phyloP scores from a whole-genome alignment of 2,797 vertebrate species.

The Cynopterus sphinx region DNA sequence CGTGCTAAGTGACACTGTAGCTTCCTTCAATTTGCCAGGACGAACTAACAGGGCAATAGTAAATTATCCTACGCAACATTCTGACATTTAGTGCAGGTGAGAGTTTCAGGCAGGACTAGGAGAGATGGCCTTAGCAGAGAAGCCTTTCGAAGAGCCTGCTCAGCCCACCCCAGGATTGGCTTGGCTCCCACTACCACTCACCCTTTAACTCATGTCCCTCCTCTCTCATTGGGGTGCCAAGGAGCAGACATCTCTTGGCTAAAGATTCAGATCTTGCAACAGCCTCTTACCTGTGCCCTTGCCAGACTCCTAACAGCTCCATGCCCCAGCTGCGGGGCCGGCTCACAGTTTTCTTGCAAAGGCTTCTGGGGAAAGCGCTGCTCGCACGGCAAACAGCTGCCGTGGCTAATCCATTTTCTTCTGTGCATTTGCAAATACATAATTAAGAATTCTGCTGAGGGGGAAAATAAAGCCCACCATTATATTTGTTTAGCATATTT shows the following conservation, averaged over 20 bases:
- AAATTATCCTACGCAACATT: neutral
- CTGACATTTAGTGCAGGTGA: neutral
- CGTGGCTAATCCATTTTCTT: constrained; percentile 73
- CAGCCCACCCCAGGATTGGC: neutral
- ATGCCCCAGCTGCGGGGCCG: neutral
- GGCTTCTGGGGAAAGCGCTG: neutral
- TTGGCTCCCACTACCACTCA: neutral
- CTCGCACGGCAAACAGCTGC: constrained; percentile 67
- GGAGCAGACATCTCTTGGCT: neutral
- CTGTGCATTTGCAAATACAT: constrained; percentile 47
- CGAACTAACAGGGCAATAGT: neutral
- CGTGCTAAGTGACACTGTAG: rapidly evolving
- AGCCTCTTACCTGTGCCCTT: neutral
- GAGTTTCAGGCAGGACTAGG: neutral
- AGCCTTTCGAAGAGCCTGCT: neutral
- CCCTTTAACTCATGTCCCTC: neutral
- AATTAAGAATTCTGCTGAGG: constrained; percentile 73
- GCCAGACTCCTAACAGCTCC: neutral
- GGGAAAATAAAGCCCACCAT: constrained; percentile 62
- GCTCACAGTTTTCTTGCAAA: neutral
- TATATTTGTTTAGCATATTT: constrained; percentile 62
- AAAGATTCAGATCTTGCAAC: neutral
- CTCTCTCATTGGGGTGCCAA: neutral
- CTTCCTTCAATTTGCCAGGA: neutral
- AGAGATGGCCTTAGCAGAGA: neutral